Evolutionary conservation across 2,113 vertebrate species (phyloP), one percentile per base, ranked within the genome.

Genomic region (Calidris pugnax): DNA sequence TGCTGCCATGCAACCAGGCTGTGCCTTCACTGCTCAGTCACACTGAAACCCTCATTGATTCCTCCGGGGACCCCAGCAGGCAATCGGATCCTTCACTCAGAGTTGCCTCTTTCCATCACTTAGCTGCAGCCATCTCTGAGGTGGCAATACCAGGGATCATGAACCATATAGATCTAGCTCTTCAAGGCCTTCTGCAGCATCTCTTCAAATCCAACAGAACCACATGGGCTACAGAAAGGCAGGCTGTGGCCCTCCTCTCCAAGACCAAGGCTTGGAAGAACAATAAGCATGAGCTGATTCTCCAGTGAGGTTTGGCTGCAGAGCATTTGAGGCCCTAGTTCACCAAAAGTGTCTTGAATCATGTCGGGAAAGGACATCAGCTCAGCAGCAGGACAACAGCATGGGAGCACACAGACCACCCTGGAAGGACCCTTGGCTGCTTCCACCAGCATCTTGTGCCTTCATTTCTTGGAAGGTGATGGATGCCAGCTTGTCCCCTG

Each of bases 41-140:
- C 7, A 32, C 79, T 55, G 14, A n/a, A 80, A 60, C 19, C 24
- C 57, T 35, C n/a, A 15, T 1, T 3, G 0, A 2, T 30, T 48
- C 33, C 1, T 21, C 26, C 21, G 69, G 51, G 59, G 48, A 35
- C 14, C 30, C 62, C 57, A 37, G 30, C 51, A 63, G 48, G 62
- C 32, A 41, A n/a, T 1, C 14, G 23, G 17, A 39, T 47, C 33
- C 33, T 60, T 47, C 26, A 20, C 28, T 18, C 41, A 85, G 55
- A 26, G 63, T 3, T n/a, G 6, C 20, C 59, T 50, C 8, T 35
- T 76, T 64, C 57, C 77, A 35, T n/a, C 87, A 24, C n/a, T 1
- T 2, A 23, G 28, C 76, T 77, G 57, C 77, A 60, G 59, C 35
- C 50, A 33, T 12, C 60, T 75, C 78, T 37, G 71, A 82, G 55